These are phyloP conservation scores for Trichogramma dendrolimi DNA, from an alignment of 2,888 invertebrate species.

Conservation along the genomic window DNA sequence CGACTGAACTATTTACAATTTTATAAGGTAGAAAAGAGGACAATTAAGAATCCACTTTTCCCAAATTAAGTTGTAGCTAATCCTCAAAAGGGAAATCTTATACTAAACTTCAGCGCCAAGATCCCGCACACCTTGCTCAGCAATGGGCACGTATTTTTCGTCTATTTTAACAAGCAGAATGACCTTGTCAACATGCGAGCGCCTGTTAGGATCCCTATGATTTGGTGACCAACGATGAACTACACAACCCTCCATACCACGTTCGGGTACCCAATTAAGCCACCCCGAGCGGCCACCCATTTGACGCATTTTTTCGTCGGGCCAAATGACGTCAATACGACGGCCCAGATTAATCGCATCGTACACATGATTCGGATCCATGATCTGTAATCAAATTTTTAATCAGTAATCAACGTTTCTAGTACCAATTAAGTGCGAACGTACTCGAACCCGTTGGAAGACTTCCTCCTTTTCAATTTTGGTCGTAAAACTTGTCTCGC, in stretches of 20 bases:
- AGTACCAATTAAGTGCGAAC: conserved; percentile 29
- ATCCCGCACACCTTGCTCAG: conserved; percentile 81
- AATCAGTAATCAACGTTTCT: background rate
- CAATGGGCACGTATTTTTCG: conserved; percentile 88
- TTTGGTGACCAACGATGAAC: conserved; percentile 94
- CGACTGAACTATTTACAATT: too few species aligned
- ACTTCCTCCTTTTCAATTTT: conserved; percentile 53
- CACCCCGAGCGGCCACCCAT: conserved; percentile 84
- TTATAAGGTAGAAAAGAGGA: too few species aligned
- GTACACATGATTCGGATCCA: conserved; percentile 72
- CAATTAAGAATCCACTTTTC: too few species aligned
- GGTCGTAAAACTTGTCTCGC: conserved; percentile 47
- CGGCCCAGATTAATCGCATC: conserved; percentile 88
- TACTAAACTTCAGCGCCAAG: conserved; percentile 65
- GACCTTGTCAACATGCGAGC: conserved; percentile 89
- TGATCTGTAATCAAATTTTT: conserved; percentile 50
- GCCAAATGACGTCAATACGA: conserved; percentile 93
- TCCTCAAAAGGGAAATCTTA: background rate
- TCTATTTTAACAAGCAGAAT: conserved; percentile 90
- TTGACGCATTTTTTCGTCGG: conserved; percentile 80
- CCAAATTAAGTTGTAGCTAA: too few species aligned
- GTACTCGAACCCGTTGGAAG: conserved; percentile 59
- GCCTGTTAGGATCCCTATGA: conserved; percentile 79
- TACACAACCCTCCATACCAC: conserved; percentile 90
- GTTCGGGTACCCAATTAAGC: conserved; percentile 84